Evolutionary conservation across 2,888 invertebrate genomes (phyloP).

Genomic region (Dicranocentrus wangi): DNA sequence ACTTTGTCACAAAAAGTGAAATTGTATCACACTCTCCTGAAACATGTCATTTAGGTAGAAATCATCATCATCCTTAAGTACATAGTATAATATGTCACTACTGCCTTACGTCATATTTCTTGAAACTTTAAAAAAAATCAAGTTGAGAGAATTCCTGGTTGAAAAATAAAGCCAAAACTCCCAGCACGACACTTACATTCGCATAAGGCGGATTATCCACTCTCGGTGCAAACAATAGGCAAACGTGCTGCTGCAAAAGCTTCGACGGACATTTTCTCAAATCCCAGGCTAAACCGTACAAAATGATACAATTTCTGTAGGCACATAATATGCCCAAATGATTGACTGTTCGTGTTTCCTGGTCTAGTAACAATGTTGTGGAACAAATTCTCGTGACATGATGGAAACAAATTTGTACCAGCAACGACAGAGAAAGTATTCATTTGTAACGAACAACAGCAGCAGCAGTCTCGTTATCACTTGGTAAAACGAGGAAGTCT

Average conservation of each 20-base stretch:
- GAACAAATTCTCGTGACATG: constrained; percentile 49
- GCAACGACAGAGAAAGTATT: constrained; percentile 48
- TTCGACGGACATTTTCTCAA: constrained; percentile 17
- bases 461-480: not conserved
- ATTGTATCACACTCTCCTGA: too few species aligned
- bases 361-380: constrained; percentile 17
- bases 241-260: constrained; percentile 8
- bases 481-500: not conserved
- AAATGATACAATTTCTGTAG: constrained; percentile 37
- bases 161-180: constrained; percentile 25
- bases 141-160: constrained; percentile 17
- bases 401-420: constrained; percentile 25
- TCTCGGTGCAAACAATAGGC: constrained; percentile 16
- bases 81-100: not conserved
- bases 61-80: not conserved
- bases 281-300: constrained; percentile 26
- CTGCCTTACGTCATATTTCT: constrained; percentile 20
- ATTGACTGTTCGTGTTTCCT: constrained; percentile 40
- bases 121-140: constrained; percentile 1
- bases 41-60: not conserved
- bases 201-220: not conserved
- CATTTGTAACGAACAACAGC: not conserved
- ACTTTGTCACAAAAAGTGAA: constrained; percentile 5
- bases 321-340: not conserved
- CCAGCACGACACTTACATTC: constrained; percentile 26